Evolutionary conservation across 2,888 invertebrate genomes (phyloP), one percentile per base, ranked within the genome.

Genomic region (Protula sp.): DNA sequence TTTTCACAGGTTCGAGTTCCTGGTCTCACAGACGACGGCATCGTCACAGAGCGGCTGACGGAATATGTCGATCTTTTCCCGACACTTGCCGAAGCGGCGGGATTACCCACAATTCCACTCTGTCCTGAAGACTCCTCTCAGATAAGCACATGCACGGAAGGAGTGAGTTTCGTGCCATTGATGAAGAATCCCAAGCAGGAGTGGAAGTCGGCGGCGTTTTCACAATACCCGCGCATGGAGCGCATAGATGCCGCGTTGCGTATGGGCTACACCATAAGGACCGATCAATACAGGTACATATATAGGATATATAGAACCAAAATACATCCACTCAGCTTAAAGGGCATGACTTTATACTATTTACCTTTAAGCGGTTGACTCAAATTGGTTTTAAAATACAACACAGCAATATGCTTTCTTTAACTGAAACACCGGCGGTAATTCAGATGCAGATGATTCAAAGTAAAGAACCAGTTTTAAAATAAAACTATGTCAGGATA

Each of bases 221-320:
- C 66, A 5, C 66, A 66, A 48, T 71, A 65, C 53, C 70, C 69
- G 19, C 58, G 72, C 30, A n/a, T 55, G 28, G 26, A 57, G n/a
- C n/a, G n/a, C 5, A 30, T 55, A n/a, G 68, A 66, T 58, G 69
- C 69, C 1, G 69, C 69, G 53, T 47, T 54, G 2, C 56, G 69
- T 1, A 72, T 72, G 72, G 73, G 72, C 2, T 72, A 73, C 57
- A 60, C 64, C 2, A 58, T 70, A 5, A 55, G 67, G 4, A 70
- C 71, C 26, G 66, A 68, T 30, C 58, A 56, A 14, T 70, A 65
- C 58, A 59, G 69, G 3, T 69, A n/a, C n/a, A n/a, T n/a, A n/a
- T n/a, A n/a, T n/a, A n/a, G n/a, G n/a, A n/a, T n/a, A n/a, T n/a
- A n/a, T n/a, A n/a, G n/a, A n/a, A n/a, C n/a, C n/a, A n/a, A n/a